These are phyloP conservation scores for Sitobion miscanthi DNA, from an alignment of 1,140 invertebrate species.

Conservation along the genomic window DNA sequence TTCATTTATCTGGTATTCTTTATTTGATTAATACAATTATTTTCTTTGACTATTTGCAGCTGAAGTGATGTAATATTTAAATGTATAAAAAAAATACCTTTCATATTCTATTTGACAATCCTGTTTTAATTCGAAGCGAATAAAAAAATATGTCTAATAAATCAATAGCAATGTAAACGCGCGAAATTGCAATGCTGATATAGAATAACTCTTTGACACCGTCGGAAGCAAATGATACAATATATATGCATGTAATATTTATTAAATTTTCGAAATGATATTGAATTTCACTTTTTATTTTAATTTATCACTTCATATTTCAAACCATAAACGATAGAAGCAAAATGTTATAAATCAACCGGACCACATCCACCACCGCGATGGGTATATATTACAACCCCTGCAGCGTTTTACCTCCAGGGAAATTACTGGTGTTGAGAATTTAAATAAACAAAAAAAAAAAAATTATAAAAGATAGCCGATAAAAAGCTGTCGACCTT, in stretches of 20 bases:
- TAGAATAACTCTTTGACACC: not conserved
- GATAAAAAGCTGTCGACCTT: conserved; percentile 16
- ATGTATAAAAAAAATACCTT: not conserved
- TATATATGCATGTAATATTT: conserved; percentile 21
- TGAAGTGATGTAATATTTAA: not conserved
- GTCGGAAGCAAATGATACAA: not conserved
- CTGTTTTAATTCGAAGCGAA: not conserved
- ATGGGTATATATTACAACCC: conserved; percentile 11
- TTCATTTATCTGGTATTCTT: not conserved
- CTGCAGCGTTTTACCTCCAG: conserved; percentile 10
- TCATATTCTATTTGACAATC: not conserved
- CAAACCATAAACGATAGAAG: not conserved
- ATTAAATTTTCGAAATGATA: conserved; percentile 36
- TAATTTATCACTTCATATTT: conserved; percentile 40
- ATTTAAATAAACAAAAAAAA: conserved; percentile 53
- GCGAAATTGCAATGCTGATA: not conserved
- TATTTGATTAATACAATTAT: not conserved
- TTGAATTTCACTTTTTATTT: conserved; percentile 32
- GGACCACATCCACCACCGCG: not conserved
- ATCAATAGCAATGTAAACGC: not conserved
- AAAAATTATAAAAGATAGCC: conserved; percentile 7
- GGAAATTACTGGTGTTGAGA: conserved; percentile 46
- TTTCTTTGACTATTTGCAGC: not conserved
- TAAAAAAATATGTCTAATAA: conserved; percentile 23
- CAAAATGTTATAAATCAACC: conserved; percentile 46